Base-by-base conservation (phyloP, 2,113 vertebrate species). In the Ailuropoda melanoleuca region DNA sequence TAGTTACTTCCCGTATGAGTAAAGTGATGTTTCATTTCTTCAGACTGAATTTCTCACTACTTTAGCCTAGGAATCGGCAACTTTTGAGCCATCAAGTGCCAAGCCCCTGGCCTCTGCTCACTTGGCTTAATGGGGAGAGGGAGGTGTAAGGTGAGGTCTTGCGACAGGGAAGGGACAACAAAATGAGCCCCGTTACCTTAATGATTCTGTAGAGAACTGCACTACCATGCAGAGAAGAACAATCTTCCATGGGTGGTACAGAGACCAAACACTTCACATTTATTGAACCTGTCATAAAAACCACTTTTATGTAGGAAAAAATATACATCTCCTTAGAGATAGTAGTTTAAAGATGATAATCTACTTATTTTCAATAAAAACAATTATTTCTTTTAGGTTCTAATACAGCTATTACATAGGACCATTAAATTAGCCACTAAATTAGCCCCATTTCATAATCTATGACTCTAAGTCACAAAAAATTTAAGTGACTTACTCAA, bases 1-100 rank as follows among this genome's bases (percentile, higher is more conserved):
- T 46, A 58, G 56, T 56, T 92, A 88, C 37, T 94, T 92, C 87
- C 60, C 6, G 1, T 53, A 89, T 62, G 83, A 95, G 78, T 88
- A 90, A 80, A 90, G 34, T 58, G 78, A 86, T 29, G 66, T 21
- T 97, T 94, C 74, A 68, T 58, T 90, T 88, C 68, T 93, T 70
- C 53, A 86, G 53, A 75, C 1, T 92, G 58, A 83, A 60, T 68
- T 92, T 94, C 66, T 93, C 74, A 92, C 50, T 50, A 34, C 19
- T 70, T 21, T 9, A 92, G 66, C 31, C 56, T 12, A 84, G 31
- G 12, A 84, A 37, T 6, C 31, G 83, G 68, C 78, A 74, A 75
- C 7, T 43, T 94, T 6, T 34, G 60, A 88, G 21, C 46, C 74
- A 31, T 13, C 21, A 85, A 34, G 15, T 60, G n/a, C 56, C 88